phyloP scores from a whole-genome alignment of 1,140 invertebrate genomes.

The Episyrphus balteatus region DNA sequence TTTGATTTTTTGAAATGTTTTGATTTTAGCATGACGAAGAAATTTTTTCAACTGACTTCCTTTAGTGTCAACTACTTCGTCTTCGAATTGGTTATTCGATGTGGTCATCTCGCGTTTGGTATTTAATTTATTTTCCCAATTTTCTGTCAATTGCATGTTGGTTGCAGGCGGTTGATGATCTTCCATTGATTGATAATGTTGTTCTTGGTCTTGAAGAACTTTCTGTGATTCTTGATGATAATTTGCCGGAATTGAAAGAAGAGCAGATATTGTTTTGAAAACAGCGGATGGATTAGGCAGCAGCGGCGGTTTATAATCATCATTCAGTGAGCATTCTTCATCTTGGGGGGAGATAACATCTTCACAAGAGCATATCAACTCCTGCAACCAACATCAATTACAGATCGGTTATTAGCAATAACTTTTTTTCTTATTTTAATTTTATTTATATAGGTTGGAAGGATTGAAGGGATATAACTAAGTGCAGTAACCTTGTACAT shows the following conservation, averaged over 20 bases:
- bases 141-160: background rate
- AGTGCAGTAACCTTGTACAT: too few relatives aligned
- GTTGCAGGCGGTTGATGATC: background rate
- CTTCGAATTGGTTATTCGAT: background rate
- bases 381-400: slow-evolving; percentile 58
- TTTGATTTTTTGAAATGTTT: slow-evolving; percentile 33
- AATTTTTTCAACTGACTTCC: slow-evolving; percentile 19
- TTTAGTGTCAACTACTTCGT: slow-evolving; percentile 5
- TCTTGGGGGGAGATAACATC: slow-evolving; percentile 47
- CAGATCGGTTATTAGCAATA: slow-evolving; percentile 16
- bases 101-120: background rate
- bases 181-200: background rate
- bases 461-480: too few relatives aligned
- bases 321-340: slow-evolving; percentile 18
- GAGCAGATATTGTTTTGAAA: slow-evolving; percentile 26
- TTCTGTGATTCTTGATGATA: slow-evolving; percentile 21
- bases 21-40: slow-evolving; percentile 27
- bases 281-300: slow-evolving; percentile 30
- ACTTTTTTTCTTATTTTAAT: too few relatives aligned
- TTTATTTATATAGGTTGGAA: too few relatives aligned
- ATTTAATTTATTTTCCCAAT: slow-evolving; percentile 1
- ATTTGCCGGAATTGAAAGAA: slow-evolving; percentile 32
- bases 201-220: slow-evolving; percentile 14
- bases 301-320: slow-evolving; percentile 1
- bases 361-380: slow-evolving; percentile 59